These are phyloP conservation scores for Cyclina sinensis DNA, from an alignment of 1,140 invertebrate genomes.

Conservation along the genomic window DNA sequence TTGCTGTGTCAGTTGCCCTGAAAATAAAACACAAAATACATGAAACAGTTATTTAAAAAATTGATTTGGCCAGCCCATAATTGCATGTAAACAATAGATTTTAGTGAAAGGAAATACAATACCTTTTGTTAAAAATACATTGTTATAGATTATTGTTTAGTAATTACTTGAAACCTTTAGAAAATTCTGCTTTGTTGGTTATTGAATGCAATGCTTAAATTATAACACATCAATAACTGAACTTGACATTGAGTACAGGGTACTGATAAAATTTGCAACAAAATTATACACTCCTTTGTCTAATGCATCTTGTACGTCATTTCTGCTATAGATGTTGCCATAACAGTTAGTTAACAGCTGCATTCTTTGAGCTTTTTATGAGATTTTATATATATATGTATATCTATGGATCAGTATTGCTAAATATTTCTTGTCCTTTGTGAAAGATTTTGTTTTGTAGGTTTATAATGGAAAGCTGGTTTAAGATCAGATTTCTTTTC, in stretches of 20 bases:
- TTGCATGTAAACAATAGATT: background rate
- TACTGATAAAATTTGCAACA: too few species aligned
- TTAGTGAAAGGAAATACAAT: background rate
- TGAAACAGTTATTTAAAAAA: background rate
- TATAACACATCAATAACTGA: background rate
- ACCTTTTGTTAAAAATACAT: background rate
- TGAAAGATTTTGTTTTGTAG: too few species aligned
- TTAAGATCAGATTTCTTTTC: background rate
- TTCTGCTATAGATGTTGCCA: too few species aligned
- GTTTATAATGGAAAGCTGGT: background rate
- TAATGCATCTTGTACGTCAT: too few species aligned
- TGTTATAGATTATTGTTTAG: slow-evolving; percentile 8
- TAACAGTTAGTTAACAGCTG: too few species aligned
- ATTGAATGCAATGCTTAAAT: background rate
- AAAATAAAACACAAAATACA: too few species aligned
- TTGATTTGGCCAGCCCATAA: background rate
- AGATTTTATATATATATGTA: too few species aligned
- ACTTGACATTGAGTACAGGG: background rate
- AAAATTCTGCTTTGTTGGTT: background rate
- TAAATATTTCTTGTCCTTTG: too few species aligned
- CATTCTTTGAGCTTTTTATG: too few species aligned
- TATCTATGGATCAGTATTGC: too few species aligned
- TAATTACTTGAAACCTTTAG: background rate
- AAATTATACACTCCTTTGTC: too few species aligned
- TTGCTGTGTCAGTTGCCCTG: too few species aligned